Evolutionary conservation across 2,113 vertebrate genomes (phyloP).

Genomic region (Struthidea cinerea): DNA sequence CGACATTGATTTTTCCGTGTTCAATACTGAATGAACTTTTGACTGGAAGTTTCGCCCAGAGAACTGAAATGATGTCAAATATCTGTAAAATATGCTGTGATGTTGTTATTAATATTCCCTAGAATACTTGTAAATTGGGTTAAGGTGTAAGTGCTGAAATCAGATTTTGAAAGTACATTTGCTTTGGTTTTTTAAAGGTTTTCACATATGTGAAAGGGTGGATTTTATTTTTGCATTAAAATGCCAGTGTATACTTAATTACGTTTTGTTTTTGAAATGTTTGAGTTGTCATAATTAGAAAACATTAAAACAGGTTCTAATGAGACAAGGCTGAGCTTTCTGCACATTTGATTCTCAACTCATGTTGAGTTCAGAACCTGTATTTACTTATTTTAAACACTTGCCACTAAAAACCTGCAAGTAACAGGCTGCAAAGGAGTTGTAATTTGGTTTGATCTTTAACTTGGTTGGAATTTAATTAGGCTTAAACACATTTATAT

Average conservation of each 20-base stretch:
- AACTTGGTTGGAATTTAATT: background rate
- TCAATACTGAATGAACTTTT: background rate
- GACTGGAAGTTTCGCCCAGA: background rate
- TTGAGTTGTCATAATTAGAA: background rate
- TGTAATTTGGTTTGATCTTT: background rate
- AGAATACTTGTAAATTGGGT: background rate
- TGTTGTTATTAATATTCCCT: background rate
- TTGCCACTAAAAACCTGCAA: background rate
- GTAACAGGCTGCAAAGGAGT: background rate
- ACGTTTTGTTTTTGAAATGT: background rate
- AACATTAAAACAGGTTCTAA: background rate
- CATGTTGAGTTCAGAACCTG: background rate
- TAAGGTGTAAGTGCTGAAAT: background rate
- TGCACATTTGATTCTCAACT: background rate
- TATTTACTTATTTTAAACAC: background rate
- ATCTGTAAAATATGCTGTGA: background rate
- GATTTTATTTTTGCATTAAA: background rate
- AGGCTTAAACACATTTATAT: background rate
- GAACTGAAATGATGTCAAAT: background rate
- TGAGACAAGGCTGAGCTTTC: background rate
- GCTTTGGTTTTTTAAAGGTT: background rate
- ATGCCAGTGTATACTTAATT: background rate
- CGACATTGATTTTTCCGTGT: background rate
- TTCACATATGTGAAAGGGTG: background rate
- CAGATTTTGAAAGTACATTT: background rate